Evolutionary conservation across 2,888 invertebrate genomes (phyloP), one percentile per base, ranked within the genome.

Genomic region (Fabriciana adippe): DNA sequence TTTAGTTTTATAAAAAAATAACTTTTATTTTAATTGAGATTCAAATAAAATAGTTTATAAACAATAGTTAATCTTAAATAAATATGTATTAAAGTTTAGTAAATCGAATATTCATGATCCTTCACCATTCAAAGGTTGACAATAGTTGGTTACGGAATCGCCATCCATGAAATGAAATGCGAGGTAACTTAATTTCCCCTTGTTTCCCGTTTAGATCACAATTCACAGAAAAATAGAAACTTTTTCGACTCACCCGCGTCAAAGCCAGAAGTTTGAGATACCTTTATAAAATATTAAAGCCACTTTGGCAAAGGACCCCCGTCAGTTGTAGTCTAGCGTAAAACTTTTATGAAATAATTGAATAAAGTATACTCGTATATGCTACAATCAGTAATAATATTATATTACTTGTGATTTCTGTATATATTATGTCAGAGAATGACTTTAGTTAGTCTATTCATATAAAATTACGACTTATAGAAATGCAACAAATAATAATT

Each of bases 111-210:
- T 68, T 63, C 66, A 66, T 66, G 62, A 66, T 66, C 59, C 65
- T 57, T 69, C 66, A 60, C 63, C 53, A 54, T 61, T 47, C 55
- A 61, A 65, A 55, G 45, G 59, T 73, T 75, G 75, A 81, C 81
- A 83, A 80, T 79, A 76, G 73, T 73, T 65, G 66, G 65, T 75
- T 68, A 72, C 76, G 70, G 64, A 70, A 72, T 72, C 66, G 72
- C 69, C 76, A 77, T 72, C 76, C 83, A 77, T 80, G 76, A 82
- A 87, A 74, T 74, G 64, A 72, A 72, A 85, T 80, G 84, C 80
- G 84, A 79, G 79, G 77, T 80, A 84, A 86, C 79, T 80, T 82
- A 85, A 88, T 88, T 87, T 88, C 85, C 86, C 79, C 73, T 75
- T 72, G 73, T 77, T 79, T 78, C 74, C 77, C 74, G 77, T 76